Conservation (phyloP, 2,113 vertebrate genomes). For the Tenrec ecaudatus region DNA sequence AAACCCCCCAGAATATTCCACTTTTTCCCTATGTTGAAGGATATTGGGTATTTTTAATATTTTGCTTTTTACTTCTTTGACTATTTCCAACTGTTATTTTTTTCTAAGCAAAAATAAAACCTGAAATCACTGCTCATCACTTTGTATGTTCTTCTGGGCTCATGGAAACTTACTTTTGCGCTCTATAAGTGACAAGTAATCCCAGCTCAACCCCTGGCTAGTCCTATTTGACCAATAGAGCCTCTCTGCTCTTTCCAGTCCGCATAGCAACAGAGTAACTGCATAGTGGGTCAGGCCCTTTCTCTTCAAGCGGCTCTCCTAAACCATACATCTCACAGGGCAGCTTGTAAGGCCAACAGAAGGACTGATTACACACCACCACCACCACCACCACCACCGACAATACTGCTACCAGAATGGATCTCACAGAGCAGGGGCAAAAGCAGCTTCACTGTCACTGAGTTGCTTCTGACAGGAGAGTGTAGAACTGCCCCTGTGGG, state of each 20-base stretch:
- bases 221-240: not conserved
- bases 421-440: not conserved
- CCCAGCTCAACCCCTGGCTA: not conserved
- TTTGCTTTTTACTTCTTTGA: conserved; percentile 24
- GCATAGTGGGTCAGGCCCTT: not conserved
- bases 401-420: no score
- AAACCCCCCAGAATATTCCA: not conserved
- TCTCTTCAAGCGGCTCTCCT: conserved; percentile 25
- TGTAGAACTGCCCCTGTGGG: no score
- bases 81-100: not conserved
- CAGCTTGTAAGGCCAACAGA: conserved; percentile 8
- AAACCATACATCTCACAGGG: conserved; percentile 20
- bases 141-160: not conserved
- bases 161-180: not conserved
- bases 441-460: not conserved
- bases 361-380: not conserved
- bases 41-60: not conserved
- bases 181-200: not conserved
- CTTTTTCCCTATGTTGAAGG: not conserved
- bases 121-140: not conserved
- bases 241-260: conserved; percentile 42
- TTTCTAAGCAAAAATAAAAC: conserved; percentile 1
- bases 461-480: no score
- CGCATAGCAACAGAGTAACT: not conserved
- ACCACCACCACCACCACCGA: no score